Base-by-base conservation (phyloP, 1,140 invertebrate genomes). In the Trypoxylus dichotomus region DNA sequence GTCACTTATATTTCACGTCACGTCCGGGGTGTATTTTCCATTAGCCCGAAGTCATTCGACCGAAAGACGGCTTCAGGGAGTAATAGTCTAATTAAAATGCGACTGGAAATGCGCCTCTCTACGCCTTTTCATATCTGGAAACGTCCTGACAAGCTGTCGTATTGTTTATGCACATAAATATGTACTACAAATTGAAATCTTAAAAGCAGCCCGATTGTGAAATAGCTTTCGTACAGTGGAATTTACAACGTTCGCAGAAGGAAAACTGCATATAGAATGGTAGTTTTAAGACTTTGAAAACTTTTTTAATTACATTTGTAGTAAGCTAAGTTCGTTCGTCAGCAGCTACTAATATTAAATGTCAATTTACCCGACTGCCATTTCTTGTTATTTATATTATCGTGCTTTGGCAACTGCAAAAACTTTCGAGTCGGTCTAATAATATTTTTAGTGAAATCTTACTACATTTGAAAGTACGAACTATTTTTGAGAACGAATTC, bases 111-210 rank as follows among this genome's bases (percentile, higher is more conserved):
- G 75, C 32, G 63, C 76, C 74, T n/a, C 43, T 75, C 41, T 43
- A 15, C 60, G 60, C 27, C 75, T 74, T 73, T 77, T 75, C 73
- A 74, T 75, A 74, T 60, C 75, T 68, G 32, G 74, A 71, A 76
- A 79, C 72, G 78, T 79, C 76, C 73, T 71, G 72, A 74, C 78
- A 79, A 79, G 78, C 78, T 79, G 78, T 79, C 78, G 78, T 74
- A 74, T 79, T 79, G 76, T 79, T 79, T 77, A 79, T 79, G 78
- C 74, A 79, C 78, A 79, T 79, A 77, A 77, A 79, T 79, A 79
- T 77, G 78, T 77, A 79, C 76, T 75, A 79, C 76, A 79, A 79
- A 77, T 79, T 77, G 75, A 79, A 79, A 74, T 77, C 76, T 77
- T 77, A 79, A 79, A 77, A 25, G 75, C 78, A 47, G 47, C 71